Percentiles rank a stretch among this genome's conserved stretches.
Conservation (phyloP, 1,140 invertebrate species). For the Lordiphosa mommai region DNA sequence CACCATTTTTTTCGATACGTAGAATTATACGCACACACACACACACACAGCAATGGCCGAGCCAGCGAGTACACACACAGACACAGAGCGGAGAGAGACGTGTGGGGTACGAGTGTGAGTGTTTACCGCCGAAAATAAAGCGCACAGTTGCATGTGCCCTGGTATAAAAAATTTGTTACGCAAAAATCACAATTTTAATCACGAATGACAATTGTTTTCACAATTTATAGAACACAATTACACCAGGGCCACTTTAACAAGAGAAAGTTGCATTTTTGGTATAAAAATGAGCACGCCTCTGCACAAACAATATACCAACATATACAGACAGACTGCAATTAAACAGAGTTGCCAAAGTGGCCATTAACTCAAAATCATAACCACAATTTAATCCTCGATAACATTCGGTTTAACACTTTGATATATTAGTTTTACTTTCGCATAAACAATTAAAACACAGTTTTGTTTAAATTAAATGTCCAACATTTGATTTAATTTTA, state of each 20-base stretch:
- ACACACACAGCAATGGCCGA: conserved; percentile 46
- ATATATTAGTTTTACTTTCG: no score
- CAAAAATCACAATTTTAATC: conserved; percentile 44
- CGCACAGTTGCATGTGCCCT: conserved; percentile 72
- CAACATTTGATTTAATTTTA: background rate
- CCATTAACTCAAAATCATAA: background rate
- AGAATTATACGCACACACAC: conserved; percentile 67
- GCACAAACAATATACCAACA: conserved; percentile 72
- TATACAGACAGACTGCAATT: conserved; percentile 76
- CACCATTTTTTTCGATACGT: conserved; percentile 79
- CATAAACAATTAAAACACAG: no score
- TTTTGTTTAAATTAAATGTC: no score
- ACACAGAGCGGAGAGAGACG: conserved; percentile 42
- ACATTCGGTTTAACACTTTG: background rate
- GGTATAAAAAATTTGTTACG: conserved; percentile 56
- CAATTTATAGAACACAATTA: background rate
- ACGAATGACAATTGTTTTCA: background rate
- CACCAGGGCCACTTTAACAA: background rate
- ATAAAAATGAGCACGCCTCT: conserved; percentile 49
- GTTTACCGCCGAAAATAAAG: conserved; percentile 77
- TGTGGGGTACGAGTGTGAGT: conserved; percentile 71
- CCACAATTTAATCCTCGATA: background rate
- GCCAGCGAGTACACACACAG: conserved; percentile 30
- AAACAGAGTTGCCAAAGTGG: conserved; percentile 62
- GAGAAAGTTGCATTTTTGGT: conserved; percentile 25